These are phyloP conservation scores for Papilio elwesi DNA, from an alignment of 2,888 invertebrate genomes.

Conservation along the genomic window DNA sequence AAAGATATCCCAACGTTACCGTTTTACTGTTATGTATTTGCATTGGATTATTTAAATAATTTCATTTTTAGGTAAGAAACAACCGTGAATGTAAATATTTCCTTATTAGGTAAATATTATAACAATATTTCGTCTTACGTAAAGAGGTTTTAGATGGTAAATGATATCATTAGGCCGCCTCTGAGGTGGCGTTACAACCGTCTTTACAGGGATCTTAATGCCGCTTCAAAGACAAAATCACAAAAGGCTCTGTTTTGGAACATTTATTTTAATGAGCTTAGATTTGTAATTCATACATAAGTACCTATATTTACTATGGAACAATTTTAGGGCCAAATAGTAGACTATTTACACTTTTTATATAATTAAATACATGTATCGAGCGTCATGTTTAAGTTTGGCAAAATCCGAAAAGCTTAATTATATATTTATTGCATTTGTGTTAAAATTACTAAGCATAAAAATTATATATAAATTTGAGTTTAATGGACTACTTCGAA, in stretches of 20 bases:
- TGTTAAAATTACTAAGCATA: too few species aligned
- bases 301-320: too few species aligned
- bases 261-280: conserved; percentile 28
- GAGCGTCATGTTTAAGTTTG: too few species aligned
- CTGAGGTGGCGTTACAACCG: conserved; percentile 24
- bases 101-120: conserved; percentile 23
- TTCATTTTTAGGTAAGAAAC: not conserved
- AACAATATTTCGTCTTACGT: conserved; percentile 11
- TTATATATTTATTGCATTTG: too few species aligned
- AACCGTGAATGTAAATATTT: not conserved
- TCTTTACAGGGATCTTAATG: conserved; percentile 22
- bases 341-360: too few species aligned
- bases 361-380: too few species aligned
- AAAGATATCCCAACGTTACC: too few species aligned
- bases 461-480: not conserved
- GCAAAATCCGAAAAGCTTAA: too few species aligned
- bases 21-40: too few species aligned
- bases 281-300: conserved; percentile 6
- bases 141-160: conserved; percentile 32
- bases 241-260: conserved; percentile 29
- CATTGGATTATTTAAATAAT: not conserved
- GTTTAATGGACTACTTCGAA: not conserved
- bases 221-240: conserved; percentile 22
- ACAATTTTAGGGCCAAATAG: too few species aligned
- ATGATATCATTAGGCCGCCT: conserved; percentile 30